Conservation (phyloP, 1,140 invertebrate genomes). For the Paraescarpia echinospica region DNA sequence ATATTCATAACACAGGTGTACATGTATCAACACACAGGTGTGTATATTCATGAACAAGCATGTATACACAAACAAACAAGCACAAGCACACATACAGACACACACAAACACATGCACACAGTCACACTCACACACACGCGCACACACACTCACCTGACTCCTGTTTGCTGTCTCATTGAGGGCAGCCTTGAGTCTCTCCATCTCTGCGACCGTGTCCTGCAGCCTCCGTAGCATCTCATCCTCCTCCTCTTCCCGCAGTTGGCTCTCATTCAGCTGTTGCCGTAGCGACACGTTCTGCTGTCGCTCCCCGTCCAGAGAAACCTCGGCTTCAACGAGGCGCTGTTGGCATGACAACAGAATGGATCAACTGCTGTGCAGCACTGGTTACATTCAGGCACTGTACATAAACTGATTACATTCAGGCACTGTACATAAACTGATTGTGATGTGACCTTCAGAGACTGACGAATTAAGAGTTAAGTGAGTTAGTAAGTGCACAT, state of each 20-base stretch:
- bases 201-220: background rate
- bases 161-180: background rate
- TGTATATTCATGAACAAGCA: background rate
- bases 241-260: slow-evolving; percentile 35
- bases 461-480: no score
- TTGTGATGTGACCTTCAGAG: no score
- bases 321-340: slow-evolving; percentile 44
- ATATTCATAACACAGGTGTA: no score
- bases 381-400: background rate
- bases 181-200: slow-evolving; percentile 18
- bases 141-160: background rate
- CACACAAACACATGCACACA: background rate
- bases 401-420: no score
- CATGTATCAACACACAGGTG: no score
- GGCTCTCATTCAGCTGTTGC: slow-evolving; percentile 41
- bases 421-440: no score
- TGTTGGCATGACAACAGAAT: slow-evolving; percentile 29
- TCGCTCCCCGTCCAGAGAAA: slow-evolving; percentile 39
- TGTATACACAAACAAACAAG: background rate
- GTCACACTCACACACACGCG: background rate
- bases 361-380: background rate
- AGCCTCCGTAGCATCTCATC: slow-evolving; percentile 40
- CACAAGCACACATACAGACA: background rate
- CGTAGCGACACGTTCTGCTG: slow-evolving; percentile 44
- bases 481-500: no score